Evolutionary conservation across 2,113 vertebrate species (phyloP).

Genomic region (Barnardius zonarius): DNA sequence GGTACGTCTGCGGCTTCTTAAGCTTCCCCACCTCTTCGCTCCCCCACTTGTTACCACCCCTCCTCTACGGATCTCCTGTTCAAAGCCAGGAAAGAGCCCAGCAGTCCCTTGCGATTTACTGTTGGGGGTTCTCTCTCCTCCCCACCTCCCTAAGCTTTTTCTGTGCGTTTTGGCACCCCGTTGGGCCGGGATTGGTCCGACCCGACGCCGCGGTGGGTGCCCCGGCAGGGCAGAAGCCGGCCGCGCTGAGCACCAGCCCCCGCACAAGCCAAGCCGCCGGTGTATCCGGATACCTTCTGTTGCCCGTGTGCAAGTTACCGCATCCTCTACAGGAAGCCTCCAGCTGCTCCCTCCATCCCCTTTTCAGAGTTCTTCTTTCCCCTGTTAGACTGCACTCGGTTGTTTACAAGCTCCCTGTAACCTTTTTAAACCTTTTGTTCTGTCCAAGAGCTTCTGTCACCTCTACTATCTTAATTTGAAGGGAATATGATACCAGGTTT

Average conservation of each 20-base stretch:
- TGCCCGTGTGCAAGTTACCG: accelerated
- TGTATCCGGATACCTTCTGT: accelerated
- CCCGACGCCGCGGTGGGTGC: background rate
- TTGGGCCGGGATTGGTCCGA: background rate
- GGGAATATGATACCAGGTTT: background rate
- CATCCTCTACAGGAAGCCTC: background rate
- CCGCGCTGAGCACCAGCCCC: background rate
- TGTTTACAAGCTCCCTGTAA: background rate
- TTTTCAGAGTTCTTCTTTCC: background rate
- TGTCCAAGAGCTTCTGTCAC: background rate
- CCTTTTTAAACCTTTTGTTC: background rate
- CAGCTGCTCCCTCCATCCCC: background rate
- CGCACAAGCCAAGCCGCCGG: background rate
- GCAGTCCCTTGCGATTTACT: background rate
- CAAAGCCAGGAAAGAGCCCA: background rate
- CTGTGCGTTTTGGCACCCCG: background rate
- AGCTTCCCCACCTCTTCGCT: background rate
- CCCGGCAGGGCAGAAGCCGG: background rate
- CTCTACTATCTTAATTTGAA: background rate
- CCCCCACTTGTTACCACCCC: background rate
- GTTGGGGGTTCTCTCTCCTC: accelerated
- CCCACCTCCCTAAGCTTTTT: background rate
- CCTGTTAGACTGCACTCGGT: background rate
- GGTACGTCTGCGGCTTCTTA: background rate
- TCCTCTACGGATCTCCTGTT: background rate